Percentiles rank a stretch among this genome's conserved stretches.
Evolutionary conservation across 2,113 vertebrate genomes (phyloP).

Genomic region (Ranitomeya variabilis): DNA sequence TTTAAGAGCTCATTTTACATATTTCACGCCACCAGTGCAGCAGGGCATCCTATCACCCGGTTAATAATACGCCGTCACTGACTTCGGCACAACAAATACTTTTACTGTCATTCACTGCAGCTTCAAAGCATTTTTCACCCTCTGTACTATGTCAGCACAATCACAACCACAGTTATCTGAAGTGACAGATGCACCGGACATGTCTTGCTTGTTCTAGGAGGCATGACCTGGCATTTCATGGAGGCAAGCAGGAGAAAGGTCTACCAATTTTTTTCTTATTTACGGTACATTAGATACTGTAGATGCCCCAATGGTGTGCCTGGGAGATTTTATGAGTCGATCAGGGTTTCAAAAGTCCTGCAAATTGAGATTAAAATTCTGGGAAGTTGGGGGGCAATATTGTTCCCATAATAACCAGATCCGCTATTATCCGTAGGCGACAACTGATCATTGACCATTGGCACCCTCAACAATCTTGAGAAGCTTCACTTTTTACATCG

Average conservation of each 20-base stretch:
- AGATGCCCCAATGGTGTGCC: background rate
- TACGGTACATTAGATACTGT: background rate
- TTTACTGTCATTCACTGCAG: background rate
- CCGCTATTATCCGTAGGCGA: no score
- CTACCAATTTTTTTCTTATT: background rate
- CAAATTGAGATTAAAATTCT: background rate
- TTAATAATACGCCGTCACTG: conserved; percentile 5
- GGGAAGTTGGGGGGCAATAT: background rate
- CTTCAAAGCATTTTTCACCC: conserved; percentile 36
- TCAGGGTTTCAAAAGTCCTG: background rate
- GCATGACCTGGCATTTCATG: background rate
- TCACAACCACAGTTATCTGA: background rate
- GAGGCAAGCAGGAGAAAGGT: background rate
- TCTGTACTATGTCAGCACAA: conserved; percentile 16
- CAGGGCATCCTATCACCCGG: conserved; percentile 12
- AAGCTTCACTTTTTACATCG: no score
- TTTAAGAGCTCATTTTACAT: background rate
- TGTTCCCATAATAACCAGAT: background rate
- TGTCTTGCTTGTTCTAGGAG: conserved; percentile 1
- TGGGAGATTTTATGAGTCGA: background rate
- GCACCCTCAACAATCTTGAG: no score
- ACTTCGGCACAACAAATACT: conserved; percentile 3
- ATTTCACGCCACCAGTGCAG: no score
- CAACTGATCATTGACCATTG: no score
- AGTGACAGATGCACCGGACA: conserved; percentile 12